Evolutionary conservation across 2,113 vertebrate species (phyloP).

Genomic region (Camelus bactrianus): DNA sequence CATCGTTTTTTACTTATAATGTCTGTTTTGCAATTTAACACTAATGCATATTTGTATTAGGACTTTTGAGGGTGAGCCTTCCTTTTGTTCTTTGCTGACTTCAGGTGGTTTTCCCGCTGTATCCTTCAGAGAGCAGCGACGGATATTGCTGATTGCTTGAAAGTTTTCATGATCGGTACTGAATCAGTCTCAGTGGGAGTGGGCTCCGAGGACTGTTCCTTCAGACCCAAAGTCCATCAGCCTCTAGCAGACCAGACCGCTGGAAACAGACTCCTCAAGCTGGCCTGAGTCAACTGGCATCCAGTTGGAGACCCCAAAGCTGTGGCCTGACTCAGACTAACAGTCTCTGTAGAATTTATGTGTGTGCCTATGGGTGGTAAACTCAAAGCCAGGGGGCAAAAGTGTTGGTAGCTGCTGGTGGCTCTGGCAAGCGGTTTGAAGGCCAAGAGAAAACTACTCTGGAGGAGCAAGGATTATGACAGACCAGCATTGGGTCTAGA

Average conservation of each 20-base stretch:
- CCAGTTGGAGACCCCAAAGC: not conserved
- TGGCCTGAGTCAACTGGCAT: not conserved
- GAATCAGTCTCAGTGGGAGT: not conserved
- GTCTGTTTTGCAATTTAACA: not conserved
- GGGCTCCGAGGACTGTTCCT: not conserved
- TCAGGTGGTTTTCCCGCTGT: conserved; percentile 86
- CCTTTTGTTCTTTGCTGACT: not conserved
- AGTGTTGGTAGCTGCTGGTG: not conserved
- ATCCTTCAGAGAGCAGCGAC: conserved; percentile 75
- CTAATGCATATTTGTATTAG: not conserved
- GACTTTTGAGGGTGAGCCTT: not conserved
- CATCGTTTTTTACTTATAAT: not conserved
- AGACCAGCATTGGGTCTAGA: not conserved
- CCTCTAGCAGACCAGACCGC: not conserved
- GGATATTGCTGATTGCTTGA: conserved; percentile 82
- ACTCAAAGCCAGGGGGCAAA: not conserved
- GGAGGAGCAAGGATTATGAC: not conserved
- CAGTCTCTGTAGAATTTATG: not conserved
- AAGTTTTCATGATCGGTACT: conserved; percentile 85
- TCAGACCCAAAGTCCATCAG: not conserved
- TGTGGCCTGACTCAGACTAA: not conserved
- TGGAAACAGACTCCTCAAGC: not conserved
- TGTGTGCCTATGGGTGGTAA: not conserved
- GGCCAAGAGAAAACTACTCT: not conserved
- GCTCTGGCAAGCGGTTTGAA: not conserved